A percentile compares a stretch with the other conserved stretches of the same genome.
These are phyloP conservation scores for Molossus molossus DNA, from an alignment of 2,797 vertebrate genomes.

Conservation along the genomic window DNA sequence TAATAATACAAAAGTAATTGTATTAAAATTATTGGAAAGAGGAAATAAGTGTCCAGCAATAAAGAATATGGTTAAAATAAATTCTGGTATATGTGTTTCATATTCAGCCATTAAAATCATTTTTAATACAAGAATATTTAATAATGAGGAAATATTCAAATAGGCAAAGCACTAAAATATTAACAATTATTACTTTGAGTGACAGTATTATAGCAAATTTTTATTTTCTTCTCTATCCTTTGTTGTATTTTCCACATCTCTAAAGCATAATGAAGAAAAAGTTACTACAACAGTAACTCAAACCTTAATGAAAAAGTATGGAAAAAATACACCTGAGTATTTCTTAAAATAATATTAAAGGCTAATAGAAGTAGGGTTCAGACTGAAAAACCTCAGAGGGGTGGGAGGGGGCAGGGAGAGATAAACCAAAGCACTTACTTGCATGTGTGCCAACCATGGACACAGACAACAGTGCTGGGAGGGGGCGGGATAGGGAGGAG, in stretches of 20 bases:
- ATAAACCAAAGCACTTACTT: too few species aligned
- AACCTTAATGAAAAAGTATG: not conserved
- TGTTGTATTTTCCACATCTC: not conserved
- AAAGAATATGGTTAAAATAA: not conserved
- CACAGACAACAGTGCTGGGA: too few species aligned
- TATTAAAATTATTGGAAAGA: not conserved
- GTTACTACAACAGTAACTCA: not conserved
- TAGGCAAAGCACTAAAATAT: not conserved
- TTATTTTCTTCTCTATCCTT: not conserved
- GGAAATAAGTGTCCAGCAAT: not conserved
- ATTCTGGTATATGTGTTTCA: not conserved
- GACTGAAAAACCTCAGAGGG: too few species aligned
- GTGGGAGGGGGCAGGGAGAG: too few species aligned
- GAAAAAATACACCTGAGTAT: not conserved
- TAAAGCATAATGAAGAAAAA: not conserved
- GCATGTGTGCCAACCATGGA: too few species aligned
- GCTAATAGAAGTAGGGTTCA: too few species aligned
- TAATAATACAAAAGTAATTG: not conserved
- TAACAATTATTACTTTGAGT: not conserved
- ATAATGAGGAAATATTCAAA: slow-evolving; percentile 24
- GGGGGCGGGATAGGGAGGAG: too few species aligned
- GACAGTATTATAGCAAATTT: not conserved
- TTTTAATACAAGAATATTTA: slow-evolving; percentile 15
- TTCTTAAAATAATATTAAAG: not conserved
- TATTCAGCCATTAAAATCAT: not conserved